phyloP scores from a whole-genome alignment of 2,888 invertebrate genomes.

The Cacoxenus indagator region DNA sequence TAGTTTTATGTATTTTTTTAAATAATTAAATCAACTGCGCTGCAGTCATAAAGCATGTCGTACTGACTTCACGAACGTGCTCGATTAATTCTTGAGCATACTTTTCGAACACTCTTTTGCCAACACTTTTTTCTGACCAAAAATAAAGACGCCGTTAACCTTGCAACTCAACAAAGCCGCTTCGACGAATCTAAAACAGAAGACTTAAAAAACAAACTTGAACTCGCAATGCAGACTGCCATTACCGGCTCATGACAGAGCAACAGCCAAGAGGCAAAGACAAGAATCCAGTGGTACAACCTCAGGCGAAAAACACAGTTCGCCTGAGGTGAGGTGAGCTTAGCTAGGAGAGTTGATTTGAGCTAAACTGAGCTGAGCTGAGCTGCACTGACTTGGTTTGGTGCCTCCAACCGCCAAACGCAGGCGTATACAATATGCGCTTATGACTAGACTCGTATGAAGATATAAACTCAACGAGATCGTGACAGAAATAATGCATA shows the following conservation, averaged over 20 bases:
- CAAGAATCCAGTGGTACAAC: no score
- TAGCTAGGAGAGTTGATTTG: no score
- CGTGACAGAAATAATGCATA: slow-evolving; percentile 66
- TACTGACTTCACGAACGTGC: slow-evolving; percentile 8
- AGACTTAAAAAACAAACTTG: slow-evolving; percentile 20
- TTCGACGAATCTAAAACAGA: no score
- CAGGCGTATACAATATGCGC: slow-evolving; percentile 12
- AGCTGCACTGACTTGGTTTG: no score
- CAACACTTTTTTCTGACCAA: background rate
- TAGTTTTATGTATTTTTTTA: background rate
- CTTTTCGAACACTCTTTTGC: slow-evolving; percentile 8
- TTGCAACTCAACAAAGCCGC: no score
- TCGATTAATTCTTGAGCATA: slow-evolving; percentile 18
- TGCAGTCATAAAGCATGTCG: background rate
- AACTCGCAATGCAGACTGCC: no score
- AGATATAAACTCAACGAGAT: slow-evolving; percentile 62
- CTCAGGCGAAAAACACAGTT: no score
- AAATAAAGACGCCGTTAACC: slow-evolving; percentile 8
- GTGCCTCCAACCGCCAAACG: no score
- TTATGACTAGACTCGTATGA: slow-evolving; percentile 46
- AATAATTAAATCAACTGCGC: slow-evolving; percentile 22
- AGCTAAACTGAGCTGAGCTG: no score
- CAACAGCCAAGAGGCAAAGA: no score
- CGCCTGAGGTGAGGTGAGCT: no score
- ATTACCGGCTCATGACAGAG: no score